Base-by-base conservation (phyloP, 2,113 vertebrate species). In the Opisthocomus hoazin region DNA sequence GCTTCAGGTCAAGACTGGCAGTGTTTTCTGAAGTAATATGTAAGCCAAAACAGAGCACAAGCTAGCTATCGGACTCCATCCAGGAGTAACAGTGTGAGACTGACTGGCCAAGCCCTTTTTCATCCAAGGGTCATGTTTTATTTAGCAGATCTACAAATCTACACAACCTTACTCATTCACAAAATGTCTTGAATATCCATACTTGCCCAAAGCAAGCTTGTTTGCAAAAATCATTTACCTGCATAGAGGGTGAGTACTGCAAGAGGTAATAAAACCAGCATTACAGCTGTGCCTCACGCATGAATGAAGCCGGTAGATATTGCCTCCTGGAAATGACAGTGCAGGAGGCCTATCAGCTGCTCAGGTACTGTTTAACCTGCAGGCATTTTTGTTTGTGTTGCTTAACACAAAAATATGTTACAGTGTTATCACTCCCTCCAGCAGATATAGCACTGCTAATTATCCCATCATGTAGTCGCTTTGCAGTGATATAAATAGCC, bases 401-500 rank as follows among this genome's bases (percentile, higher is more conserved):
- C 70, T 94, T 76, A 85, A 92, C 63, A 87, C 61, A 94, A 93
- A 94, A 93, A 63, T 6, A 5, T 19, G 45, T 76, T 79, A 27
- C 32, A 17, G 32, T 30, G 74, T 61, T 95, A 89, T 83, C 3
- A 0, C 58, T 95, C 80, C 57, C 80, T 92, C 70, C 77, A 87
- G 69, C 89, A 91, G 84, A 87, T 77, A 85, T 0, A 79, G 37
- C 63, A 46, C 41, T 89, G 53, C 77, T 96, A 96, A 96, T 97
- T 97, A 96, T 87, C 74, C 89, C 87, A 80, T 89, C 87, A 66
- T 87, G 84, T 89, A 87, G 84, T 92, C 89, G 76, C 57, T 93
- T 82, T 68, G 65, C 69, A 89, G 76, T 21, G 74, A 90, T 89
- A 96, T 87, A 96, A 95, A 94, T 85, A 95, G 84, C 61, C 51